Percentiles rank a stretch among this genome's conserved stretches.
These are phyloP conservation scores for Dryobotodes eremita DNA, from an alignment of 2,888 invertebrate species.

Conservation along the genomic window DNA sequence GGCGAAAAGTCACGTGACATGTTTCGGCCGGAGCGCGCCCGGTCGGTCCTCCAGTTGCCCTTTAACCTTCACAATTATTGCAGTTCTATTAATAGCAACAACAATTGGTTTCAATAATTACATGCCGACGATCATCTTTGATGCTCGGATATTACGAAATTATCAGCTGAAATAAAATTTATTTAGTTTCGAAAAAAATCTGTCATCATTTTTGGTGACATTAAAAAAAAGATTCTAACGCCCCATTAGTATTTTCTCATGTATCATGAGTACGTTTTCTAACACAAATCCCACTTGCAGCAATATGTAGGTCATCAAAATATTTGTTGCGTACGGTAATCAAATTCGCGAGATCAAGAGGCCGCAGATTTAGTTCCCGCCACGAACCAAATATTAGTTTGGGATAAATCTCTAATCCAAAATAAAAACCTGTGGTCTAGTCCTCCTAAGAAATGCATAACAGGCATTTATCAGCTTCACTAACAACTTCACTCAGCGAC, in stretches of 20 bases:
- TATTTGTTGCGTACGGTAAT: background rate
- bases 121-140: conserved; percentile 74
- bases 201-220: background rate
- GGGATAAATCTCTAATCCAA: background rate
- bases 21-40: conserved; percentile 73
- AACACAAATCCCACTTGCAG: background rate
- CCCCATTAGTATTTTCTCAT: background rate
- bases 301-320: background rate
- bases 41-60: conserved; percentile 84
- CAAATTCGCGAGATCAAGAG: background rate
- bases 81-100: conserved; percentile 84
- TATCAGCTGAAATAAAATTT: conserved; percentile 39
- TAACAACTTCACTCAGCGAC: too few relatives aligned
- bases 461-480: too few relatives aligned
- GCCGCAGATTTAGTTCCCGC: background rate
- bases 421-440: background rate
- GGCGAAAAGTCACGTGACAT: conserved; percentile 74
- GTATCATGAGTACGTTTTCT: background rate
- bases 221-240: too few relatives aligned
- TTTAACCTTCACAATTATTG: conserved; percentile 84
- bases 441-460: too few relatives aligned
- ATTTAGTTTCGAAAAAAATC: background rate
- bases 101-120: conserved; percentile 85
- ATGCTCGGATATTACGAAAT: conserved; percentile 64
- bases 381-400: background rate